Evolutionary conservation across 2,113 vertebrate genomes (phyloP).

Genomic region (Macquaria australasica): DNA sequence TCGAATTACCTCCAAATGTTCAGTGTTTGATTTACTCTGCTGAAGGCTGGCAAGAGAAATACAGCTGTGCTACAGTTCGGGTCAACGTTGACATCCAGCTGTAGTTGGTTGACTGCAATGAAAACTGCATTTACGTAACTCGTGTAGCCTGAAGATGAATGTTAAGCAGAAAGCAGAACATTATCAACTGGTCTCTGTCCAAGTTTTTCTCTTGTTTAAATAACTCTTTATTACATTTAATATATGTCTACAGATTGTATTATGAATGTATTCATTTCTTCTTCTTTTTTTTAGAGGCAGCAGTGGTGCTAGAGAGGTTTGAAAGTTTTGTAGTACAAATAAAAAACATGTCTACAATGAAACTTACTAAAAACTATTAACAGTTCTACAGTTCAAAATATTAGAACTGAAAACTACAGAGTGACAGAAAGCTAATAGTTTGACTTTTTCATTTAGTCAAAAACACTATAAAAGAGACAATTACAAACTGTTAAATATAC

Average conservation of each 20-base stretch:
- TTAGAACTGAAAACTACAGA: too few relatives aligned
- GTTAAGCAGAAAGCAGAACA: background rate
- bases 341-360: background rate
- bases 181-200: background rate
- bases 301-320: background rate
- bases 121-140: constrained; percentile 9
- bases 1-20: constrained; percentile 43
- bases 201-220: constrained; percentile 16
- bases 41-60: constrained; percentile 31
- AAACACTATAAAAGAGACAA: background rate
- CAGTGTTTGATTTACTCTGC: constrained; percentile 29
- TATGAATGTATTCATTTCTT: background rate
- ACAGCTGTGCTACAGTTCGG: constrained; percentile 4
- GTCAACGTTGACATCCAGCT: background rate
- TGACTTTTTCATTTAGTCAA: background rate
- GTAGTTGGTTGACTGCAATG: background rate
- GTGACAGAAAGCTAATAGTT: too few relatives aligned
- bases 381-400: too few relatives aligned
- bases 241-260: background rate
- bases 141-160: background rate
- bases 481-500: background rate
- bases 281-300: background rate
- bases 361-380: background rate
- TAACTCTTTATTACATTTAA: background rate
- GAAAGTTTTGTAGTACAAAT: background rate